Evolutionary conservation across 2,888 invertebrate genomes (phyloP), one percentile per base, ranked within the genome.

Genomic region (Resseliella maxima): DNA sequence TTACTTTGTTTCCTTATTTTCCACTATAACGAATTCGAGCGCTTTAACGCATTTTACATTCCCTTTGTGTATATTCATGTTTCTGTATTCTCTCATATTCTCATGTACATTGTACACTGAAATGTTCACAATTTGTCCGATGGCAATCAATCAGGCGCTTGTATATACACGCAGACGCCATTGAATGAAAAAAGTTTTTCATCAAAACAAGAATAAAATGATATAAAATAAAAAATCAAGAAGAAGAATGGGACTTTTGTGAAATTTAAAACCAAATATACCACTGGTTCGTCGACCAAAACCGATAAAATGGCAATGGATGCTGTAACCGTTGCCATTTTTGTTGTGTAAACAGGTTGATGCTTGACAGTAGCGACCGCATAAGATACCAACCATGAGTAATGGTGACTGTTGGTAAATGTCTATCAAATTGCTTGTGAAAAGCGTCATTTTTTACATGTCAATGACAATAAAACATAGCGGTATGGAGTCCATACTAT

Each of bases 1-100:
- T 59, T 59, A 59, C 59, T 59, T 59, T 59, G 59, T 59, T 24
- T 59, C 59, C 59, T 59, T 59, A 24, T 59, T 24, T 59, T 59
- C 59, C n/a, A 24, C 24, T 24, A 59, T n/a, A 6, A 59, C 59
- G 59, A 59, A n/a, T 59, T 41, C 59, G 59, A 59, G n/a, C 24
- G 6, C 24, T 18, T 3, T 6, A n/a, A 24, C 24, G n/a, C 15
- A 3, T n/a, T 24, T 59, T 24, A 2, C 24, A 18, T 59, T 24
- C 59, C 12, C 15, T 24, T 24, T 50, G 8, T 50, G 21, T 50
- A 10, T 18, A 50, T 50, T 18, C 50, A 50, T 50, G 10, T 10
- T 18, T 59, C 24, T 59, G 18, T 15, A 15, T n/a, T 50, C 15
- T 8, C 46, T 50, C 46, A 41, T 50, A n/a, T 50, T 8, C 18